Conservation (phyloP, 2,888 invertebrate genomes). For the Amblyteles armatorius region DNA sequence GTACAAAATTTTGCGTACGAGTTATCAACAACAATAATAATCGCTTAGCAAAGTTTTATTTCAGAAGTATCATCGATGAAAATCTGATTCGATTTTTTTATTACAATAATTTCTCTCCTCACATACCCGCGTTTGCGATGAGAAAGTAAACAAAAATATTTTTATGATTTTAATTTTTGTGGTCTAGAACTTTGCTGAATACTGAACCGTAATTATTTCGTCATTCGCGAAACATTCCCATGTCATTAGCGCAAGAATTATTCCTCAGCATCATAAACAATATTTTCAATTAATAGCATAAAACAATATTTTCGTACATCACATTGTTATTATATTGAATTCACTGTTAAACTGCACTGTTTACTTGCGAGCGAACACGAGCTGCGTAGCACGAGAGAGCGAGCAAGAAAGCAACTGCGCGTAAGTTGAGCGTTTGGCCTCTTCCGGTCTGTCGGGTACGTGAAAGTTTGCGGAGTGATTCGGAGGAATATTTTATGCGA, state of each 20-base stretch:
- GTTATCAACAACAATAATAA: background rate
- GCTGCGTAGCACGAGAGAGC: constrained; percentile 7
- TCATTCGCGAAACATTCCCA: background rate
- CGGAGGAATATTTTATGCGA: constrained; percentile 25
- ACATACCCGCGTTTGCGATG: no score
- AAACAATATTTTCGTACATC: background rate
- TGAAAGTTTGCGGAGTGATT: constrained; percentile 49
- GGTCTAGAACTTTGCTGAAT: background rate
- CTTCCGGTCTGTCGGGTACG: constrained; percentile 16
- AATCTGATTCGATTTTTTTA: background rate
- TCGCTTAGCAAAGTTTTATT: background rate
- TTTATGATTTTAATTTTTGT: background rate
- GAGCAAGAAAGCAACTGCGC: constrained; percentile 35
- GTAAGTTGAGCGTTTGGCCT: background rate
- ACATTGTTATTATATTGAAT: background rate
- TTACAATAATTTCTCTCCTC: no score
- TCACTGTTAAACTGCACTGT: background rate
- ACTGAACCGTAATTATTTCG: background rate
- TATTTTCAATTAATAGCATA: background rate
- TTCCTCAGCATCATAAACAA: background rate
- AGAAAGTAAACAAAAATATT: no score
- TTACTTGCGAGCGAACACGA: background rate
- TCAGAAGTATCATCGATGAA: background rate
- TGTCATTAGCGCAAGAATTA: background rate
- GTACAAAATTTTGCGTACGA: no score